Evolutionary conservation across 2,113 vertebrate genomes (phyloP), one percentile per base, ranked within the genome.

Genomic region (Ciconia stormi): DNA sequence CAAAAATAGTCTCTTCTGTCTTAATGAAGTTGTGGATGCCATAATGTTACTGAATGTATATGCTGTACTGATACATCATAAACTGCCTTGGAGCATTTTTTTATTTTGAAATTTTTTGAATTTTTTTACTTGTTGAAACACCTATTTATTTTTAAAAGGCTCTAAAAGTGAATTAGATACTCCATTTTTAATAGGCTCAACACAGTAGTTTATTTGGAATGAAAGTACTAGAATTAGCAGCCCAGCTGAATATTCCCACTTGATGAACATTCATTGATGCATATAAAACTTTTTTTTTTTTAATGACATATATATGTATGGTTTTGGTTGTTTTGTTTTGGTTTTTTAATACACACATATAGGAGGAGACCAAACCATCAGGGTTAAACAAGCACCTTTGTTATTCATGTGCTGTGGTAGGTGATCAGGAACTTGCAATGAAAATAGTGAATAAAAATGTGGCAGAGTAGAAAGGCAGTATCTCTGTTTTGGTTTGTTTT

Each of bases 111-210:
- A n/a, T n/a, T n/a, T n/a, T n/a, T 50, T 84, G 65, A 77, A 9
- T 71, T 76, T 87, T 85, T 67, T 55, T 82, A 40, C 61, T 71
- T 93, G 34, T 81, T 93, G 52, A 95, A 96, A 96, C 58, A 77
- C 38, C 80, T 84, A 62, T 16, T 92, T 70, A 69, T 94, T 93
- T 95, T 87, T n/a, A 78, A 92, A 94, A 66, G 36, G 14, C 74
- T 90, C 50, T 94, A 81, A 44, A 93, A 93, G 36, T 73, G 47
- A 82, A 50, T 55, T 50, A 79, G 55, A 66, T 82, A 80, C 10
- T 15, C 49, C 30, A 23, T 49, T 91, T 93, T 89, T 58, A 73
- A 95, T 55, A 92, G 46, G 44, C 72, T 82, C 52, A 29, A 42
- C 34, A 56, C 13, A 65, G 74, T 32, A 56, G 10, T 55, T 67